Conservation (phyloP, 2,888 invertebrate genomes). For the Emmelina monodactyla region DNA sequence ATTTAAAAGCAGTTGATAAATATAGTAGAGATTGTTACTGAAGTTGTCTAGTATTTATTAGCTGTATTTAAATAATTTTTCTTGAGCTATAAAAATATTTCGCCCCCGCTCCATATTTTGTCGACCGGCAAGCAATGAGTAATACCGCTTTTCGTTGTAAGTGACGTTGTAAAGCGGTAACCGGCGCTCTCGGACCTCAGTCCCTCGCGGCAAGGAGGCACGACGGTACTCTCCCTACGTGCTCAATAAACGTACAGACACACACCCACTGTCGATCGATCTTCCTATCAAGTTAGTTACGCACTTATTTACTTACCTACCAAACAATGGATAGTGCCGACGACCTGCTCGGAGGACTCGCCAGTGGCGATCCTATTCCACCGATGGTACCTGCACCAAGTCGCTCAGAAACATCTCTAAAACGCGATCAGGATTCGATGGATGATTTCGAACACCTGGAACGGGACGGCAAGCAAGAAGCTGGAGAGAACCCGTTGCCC, state of each 20-base stretch:
- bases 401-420: slow-evolving; percentile 25
- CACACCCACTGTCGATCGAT: slow-evolving; percentile 37
- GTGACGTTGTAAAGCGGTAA: slow-evolving; percentile 47
- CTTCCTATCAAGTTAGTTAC: slow-evolving; percentile 16
- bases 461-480: slow-evolving; percentile 57
- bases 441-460: slow-evolving; percentile 80
- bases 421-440: slow-evolving; percentile 73
- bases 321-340: slow-evolving; percentile 39
- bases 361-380: slow-evolving; percentile 34
- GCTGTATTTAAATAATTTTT: too few relatives aligned
- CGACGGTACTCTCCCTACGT: slow-evolving; percentile 37
- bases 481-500: slow-evolving; percentile 34
- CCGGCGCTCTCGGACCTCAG: slow-evolving; percentile 30
- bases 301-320: slow-evolving; percentile 9
- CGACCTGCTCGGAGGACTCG: slow-evolving; percentile 37
- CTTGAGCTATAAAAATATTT: too few relatives aligned
- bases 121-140: slow-evolving; percentile 44
- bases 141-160: slow-evolving; percentile 54
- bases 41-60: too few relatives aligned
- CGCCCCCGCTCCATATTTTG: slow-evolving; percentile 26
- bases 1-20: too few relatives aligned
- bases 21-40: too few relatives aligned
- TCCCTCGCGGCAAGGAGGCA: slow-evolving; percentile 43
- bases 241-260: slow-evolving; percentile 19
- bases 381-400: slow-evolving; percentile 15